Percentiles rank a stretch among this genome's conserved stretches.
phyloP scores from a whole-genome alignment of 2,113 vertebrate species.

The Varanus komodoensis region DNA sequence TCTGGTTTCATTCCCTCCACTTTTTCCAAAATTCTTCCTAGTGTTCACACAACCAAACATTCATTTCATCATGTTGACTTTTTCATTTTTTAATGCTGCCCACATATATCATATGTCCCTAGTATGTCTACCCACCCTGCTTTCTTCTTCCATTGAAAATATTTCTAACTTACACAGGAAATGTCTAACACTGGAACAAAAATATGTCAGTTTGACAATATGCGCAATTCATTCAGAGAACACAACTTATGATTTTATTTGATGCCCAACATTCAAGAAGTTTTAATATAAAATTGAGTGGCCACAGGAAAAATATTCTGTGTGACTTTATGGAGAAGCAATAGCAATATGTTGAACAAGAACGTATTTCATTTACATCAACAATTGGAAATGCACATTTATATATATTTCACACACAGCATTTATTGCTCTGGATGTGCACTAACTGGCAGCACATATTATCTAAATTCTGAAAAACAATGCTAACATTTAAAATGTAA shows the following conservation, averaged over 20 bases:
- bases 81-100: background rate
- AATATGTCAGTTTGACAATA: background rate
- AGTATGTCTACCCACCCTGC: background rate
- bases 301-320: background rate
- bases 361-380: background rate
- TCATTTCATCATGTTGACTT: background rate
- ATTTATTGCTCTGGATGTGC: background rate
- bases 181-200: background rate
- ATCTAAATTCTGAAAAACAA: background rate
- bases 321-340: constrained; percentile 16
- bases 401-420: background rate
- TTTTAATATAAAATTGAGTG: background rate
- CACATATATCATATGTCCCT: background rate
- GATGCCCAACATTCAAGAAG: background rate
- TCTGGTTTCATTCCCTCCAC: background rate
- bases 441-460: background rate
- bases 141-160: background rate
- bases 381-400: background rate
- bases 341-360: constrained; percentile 13
- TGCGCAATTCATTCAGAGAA: background rate
- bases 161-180: background rate
- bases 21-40: background rate
- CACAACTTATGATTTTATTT: background rate
- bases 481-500: background rate
- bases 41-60: background rate